Base-by-base conservation (phyloP, 2,888 invertebrate genomes). In the Polydrusus tereticollis region DNA sequence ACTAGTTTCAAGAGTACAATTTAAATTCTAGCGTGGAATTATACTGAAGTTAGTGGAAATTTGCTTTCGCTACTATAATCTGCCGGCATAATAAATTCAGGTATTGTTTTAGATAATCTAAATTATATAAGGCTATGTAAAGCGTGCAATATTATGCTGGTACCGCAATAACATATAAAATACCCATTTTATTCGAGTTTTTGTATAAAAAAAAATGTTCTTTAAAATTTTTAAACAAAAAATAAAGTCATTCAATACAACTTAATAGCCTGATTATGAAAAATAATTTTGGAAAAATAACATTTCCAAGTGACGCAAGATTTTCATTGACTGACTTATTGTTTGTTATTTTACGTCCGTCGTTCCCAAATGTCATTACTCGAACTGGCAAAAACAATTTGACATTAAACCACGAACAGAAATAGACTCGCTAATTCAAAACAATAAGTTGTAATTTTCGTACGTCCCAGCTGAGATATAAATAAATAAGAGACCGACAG, bases 391-490 rank as follows among this genome's bases (percentile, higher is more conserved):
- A 52, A 66, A 66, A 66, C 45, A 29, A 66, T 58, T 29, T 66
- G 66, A 58, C 66, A 66, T 66, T 66, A 66, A 66, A 58, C 5
- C 14, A 8, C 18, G 66, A 58, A 47, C 10, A 33, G 58, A 57
- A 66, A 66, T 66, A 66, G 66, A 45, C 29, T n/a, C 33, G 23
- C 14, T 45, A 43, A 59, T 20, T 16, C 23, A 58, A 36, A 59
- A 65, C 41, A 58, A 55, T 55, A 55, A 29, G 66, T 58, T 45
- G 66, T 66, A 66, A 58, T 29, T 45, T 58, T 41, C 66, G 45
- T 45, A 43, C 66, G 29, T 66, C 58, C 47, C 58, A 14, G 52
- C 52, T 8, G 16, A 26, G 52, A 16, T 55, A 55, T 55, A 55
- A 55, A 55, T 55, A 55, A 55, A 8, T 55, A 29, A 16, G 29